phyloP scores from a whole-genome alignment of 1,140 invertebrate species.

The Platyscapa corneri region DNA sequence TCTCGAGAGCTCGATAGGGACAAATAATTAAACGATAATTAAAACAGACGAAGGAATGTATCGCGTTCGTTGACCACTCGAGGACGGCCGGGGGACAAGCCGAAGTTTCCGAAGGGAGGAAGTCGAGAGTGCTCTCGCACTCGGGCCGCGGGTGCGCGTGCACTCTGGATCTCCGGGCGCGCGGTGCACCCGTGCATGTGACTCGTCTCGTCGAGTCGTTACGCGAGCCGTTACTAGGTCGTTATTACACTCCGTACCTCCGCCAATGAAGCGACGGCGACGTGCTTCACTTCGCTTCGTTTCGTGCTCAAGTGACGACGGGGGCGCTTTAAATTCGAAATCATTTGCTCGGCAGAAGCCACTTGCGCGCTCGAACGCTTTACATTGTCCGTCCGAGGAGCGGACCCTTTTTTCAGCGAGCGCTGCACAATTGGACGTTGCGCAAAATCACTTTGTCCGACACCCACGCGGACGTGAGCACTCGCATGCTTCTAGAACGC shows the following conservation, averaged over 20 bases:
- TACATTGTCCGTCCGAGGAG: not conserved
- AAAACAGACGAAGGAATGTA: too few species aligned
- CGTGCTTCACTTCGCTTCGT: not conserved
- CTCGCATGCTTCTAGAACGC: too few species aligned
- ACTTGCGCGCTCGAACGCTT: not conserved
- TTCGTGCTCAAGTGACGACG: slow-evolving; percentile 12
- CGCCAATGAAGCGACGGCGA: not conserved
- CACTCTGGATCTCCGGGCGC: slow-evolving; percentile 30
- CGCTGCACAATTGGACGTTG: not conserved
- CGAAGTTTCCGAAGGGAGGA: too few species aligned
- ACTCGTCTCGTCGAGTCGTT: slow-evolving; percentile 55
- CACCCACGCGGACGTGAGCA: too few species aligned
- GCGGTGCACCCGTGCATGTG: not conserved
- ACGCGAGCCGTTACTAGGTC: slow-evolving; percentile 52
- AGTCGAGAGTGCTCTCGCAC: too few species aligned
- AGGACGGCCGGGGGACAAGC: too few species aligned
- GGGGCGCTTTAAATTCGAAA: slow-evolving; percentile 10
- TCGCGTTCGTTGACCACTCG: too few species aligned
- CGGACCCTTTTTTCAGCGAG: not conserved
- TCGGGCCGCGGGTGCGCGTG: not conserved
- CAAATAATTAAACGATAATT: too few species aligned
- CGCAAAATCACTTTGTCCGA: slow-evolving; percentile 3
- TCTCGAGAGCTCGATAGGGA: too few species aligned
- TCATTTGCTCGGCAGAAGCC: slow-evolving; percentile 10
- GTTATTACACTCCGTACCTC: slow-evolving; percentile 31